Percentiles rank a stretch among this genome's conserved stretches.
Evolutionary conservation across 1,140 invertebrate genomes (phyloP).

Genomic region (Sitodiplosis mosellana): DNA sequence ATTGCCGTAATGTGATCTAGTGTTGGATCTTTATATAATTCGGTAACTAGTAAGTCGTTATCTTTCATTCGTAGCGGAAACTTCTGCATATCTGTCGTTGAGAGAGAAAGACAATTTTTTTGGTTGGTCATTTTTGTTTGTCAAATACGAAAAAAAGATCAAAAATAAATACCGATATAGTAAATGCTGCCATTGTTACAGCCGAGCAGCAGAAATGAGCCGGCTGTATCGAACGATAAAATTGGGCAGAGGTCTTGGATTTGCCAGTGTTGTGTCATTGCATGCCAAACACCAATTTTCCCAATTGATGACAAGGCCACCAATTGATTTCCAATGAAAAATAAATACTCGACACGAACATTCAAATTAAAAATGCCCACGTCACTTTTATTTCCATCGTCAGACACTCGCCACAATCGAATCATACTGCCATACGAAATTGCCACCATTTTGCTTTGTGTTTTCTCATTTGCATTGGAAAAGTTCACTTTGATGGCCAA

Average conservation of each 20-base stretch:
- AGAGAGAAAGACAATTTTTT: too few species aligned
- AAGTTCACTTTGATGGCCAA: constrained; percentile 72
- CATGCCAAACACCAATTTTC: constrained; percentile 98
- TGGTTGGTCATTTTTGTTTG: too few species aligned
- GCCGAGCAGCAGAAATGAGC: constrained; percentile 83
- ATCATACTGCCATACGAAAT: constrained; percentile 74
- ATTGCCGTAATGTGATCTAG: constrained; percentile 95
- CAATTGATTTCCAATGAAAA: constrained; percentile 93
- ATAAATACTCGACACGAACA: constrained; percentile 83
- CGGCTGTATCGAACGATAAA: constrained; percentile 88
- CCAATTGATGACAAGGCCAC: constrained; percentile 83
- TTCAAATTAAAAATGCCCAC: constrained; percentile 83
- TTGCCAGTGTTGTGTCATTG: constrained; percentile 96
- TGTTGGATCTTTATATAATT: constrained; percentile 86
- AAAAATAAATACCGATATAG: constrained; percentile 62
- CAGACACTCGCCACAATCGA: constrained; percentile 74
- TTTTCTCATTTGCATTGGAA: constrained; percentile 24
- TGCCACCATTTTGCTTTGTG: constrained; percentile 64
- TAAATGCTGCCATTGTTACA: constrained; percentile 94
- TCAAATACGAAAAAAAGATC: too few species aligned
- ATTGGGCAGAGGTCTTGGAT: constrained; percentile 90
- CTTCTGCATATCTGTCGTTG: constrained; percentile 97
- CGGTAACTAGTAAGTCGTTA: constrained; percentile 92
- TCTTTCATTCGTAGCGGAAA: constrained; percentile 98
- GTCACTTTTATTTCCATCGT: constrained; percentile 55